Evolutionary conservation across 1,140 invertebrate genomes (phyloP).

Genomic region (Probaryconus sp.): DNA sequence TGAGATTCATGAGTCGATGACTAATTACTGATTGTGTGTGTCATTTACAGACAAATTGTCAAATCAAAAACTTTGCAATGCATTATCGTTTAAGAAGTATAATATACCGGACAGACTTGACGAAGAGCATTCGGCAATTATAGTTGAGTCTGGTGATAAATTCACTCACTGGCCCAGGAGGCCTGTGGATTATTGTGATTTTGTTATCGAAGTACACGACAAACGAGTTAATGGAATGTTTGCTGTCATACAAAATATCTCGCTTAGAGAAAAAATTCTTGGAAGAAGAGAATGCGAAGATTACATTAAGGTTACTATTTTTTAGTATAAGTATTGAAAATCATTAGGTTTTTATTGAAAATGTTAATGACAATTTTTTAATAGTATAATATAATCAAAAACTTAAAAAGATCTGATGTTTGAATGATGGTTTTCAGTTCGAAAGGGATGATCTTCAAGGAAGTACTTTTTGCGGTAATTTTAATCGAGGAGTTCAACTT

Average conservation of each 20-base stretch:
- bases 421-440: constrained; percentile 30
- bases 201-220: constrained; percentile 16
- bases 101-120: background rate
- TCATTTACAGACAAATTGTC: constrained; percentile 24
- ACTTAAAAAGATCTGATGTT: too few species aligned
- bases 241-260: constrained; percentile 36
- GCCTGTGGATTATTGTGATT: constrained; percentile 21
- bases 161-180: background rate
- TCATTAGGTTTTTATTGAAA: too few species aligned
- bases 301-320: constrained; percentile 10
- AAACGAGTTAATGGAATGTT: constrained; percentile 28
- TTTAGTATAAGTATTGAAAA: too few species aligned
- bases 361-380: too few species aligned
- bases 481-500: background rate
- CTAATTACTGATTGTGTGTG: too few species aligned
- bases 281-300: background rate
- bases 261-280: background rate
- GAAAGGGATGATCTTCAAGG: background rate
- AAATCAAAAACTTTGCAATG: constrained; percentile 2
- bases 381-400: too few species aligned
- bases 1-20: too few species aligned
- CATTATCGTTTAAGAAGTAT: background rate
- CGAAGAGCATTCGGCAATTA: constrained; percentile 14
- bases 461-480: constrained; percentile 6
- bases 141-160: constrained; percentile 22